A percentile compares a stretch with the other conserved stretches of the same genome.
phyloP scores from a whole-genome alignment of 1,140 invertebrate genomes.

The Condylostylus longicornis region DNA sequence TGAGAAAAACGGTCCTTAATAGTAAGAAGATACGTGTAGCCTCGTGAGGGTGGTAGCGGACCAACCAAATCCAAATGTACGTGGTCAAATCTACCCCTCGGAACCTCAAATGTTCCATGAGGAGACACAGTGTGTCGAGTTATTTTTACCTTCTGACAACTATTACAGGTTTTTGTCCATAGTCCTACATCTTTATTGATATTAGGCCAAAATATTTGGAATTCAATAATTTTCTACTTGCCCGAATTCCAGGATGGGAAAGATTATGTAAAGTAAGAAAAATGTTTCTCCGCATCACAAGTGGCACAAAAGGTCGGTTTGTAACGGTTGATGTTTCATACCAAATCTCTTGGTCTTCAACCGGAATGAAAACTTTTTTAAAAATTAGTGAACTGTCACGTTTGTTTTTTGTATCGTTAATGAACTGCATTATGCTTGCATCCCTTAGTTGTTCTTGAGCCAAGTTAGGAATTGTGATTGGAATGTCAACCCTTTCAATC shows the following conservation, averaged over 20 bases:
- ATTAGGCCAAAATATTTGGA: conserved; percentile 8
- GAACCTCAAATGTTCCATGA: too few species aligned
- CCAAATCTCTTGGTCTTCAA: not conserved
- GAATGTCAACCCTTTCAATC: too few species aligned
- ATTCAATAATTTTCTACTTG: too few species aligned
- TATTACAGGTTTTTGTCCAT: conserved; percentile 11
- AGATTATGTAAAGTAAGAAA: not conserved
- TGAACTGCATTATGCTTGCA: not conserved
- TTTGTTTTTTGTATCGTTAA: not conserved
- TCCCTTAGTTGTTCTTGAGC: not conserved
- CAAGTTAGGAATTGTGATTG: too few species aligned
- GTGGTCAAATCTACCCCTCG: conserved; percentile 14
- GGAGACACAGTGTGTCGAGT: too few species aligned
- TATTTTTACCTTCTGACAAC: conserved; percentile 22
- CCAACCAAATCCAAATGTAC: conserved; percentile 23
- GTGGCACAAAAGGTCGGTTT: not conserved
- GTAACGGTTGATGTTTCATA: not conserved
- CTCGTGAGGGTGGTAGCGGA: conserved; percentile 23
- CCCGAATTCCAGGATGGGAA: not conserved
- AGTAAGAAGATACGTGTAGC: conserved; percentile 25
- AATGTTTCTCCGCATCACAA: not conserved
- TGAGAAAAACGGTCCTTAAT: conserved; percentile 31
- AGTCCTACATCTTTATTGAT: conserved; percentile 13
- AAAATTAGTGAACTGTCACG: not conserved
- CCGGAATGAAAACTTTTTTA: not conserved